These are phyloP conservation scores for Desmodus rotundus DNA, from an alignment of 2,113 vertebrate genomes.

Conservation along the genomic window DNA sequence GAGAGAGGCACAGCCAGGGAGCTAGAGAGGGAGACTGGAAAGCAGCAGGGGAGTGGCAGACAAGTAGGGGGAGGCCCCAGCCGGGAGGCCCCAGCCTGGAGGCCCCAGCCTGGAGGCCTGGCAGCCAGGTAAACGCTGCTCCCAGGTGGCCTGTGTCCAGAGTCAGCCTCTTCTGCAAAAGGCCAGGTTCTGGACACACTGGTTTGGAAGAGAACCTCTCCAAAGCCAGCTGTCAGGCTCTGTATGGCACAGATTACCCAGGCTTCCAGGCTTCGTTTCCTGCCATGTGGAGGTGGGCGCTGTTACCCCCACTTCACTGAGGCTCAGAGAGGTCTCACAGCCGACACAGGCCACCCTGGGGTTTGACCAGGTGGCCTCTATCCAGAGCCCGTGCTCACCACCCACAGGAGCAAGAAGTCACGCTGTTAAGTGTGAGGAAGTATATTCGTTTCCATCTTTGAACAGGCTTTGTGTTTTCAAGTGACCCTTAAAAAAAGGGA, in stretches of 20 bases:
- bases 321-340: not conserved
- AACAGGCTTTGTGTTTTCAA: not conserved
- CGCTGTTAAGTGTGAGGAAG: not conserved
- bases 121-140: not conserved
- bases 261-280: not conserved
- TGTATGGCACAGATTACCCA: not conserved
- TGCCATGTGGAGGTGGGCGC: rapidly evolving
- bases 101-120: not conserved
- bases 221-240: not conserved
- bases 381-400: not conserved
- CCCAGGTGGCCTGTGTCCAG: rapidly evolving
- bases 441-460: not conserved
- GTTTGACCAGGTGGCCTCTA: not conserved
- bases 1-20: too few relatives aligned
- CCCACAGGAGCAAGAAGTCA: not conserved
- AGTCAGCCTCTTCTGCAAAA: not conserved
- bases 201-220: not conserved
- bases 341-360: not conserved
- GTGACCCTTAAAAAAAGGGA: not conserved
- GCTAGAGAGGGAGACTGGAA: not conserved
- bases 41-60: not conserved
- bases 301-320: not conserved
- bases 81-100: not conserved
- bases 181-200: not conserved
- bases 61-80: too few relatives aligned